Conservation (phyloP, 2,113 vertebrate genomes). For the Trematocara variabile region DNA sequence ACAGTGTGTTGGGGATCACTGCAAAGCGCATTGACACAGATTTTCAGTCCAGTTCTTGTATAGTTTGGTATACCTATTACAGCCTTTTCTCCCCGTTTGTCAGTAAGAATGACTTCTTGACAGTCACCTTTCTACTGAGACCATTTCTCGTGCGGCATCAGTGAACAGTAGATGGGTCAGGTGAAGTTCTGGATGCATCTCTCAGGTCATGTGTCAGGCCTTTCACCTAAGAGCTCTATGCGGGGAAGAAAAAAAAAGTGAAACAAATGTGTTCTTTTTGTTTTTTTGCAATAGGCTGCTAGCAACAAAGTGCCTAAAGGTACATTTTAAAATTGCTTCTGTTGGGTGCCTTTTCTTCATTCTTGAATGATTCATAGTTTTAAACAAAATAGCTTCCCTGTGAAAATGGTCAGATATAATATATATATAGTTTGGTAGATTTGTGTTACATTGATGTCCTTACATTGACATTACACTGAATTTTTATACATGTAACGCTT, state of each 20-base stretch:
- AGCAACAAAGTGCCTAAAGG: background rate
- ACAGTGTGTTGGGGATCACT: background rate
- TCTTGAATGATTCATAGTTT: background rate
- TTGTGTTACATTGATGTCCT: background rate
- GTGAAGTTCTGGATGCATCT: background rate
- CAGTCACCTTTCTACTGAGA: background rate
- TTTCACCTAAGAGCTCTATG: background rate
- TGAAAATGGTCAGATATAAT: background rate
- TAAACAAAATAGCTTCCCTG: background rate
- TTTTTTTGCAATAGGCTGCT: background rate
- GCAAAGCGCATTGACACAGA: background rate
- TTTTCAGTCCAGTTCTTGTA: background rate
- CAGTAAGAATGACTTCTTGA: background rate
- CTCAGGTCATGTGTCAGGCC: background rate
- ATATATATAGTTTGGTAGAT: background rate
- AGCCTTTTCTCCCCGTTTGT: background rate
- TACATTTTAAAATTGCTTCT: background rate
- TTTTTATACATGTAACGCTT: background rate
- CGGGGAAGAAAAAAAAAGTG: accelerated
- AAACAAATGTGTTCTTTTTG: background rate
- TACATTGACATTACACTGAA: background rate
- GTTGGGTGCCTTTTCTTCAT: background rate
- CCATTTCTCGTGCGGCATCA: background rate
- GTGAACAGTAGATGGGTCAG: background rate
- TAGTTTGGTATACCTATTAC: background rate